Evolutionary conservation across 2,888 invertebrate genomes (phyloP), one percentile per base, ranked within the genome.

Genomic region (Nebria brevicollis): DNA sequence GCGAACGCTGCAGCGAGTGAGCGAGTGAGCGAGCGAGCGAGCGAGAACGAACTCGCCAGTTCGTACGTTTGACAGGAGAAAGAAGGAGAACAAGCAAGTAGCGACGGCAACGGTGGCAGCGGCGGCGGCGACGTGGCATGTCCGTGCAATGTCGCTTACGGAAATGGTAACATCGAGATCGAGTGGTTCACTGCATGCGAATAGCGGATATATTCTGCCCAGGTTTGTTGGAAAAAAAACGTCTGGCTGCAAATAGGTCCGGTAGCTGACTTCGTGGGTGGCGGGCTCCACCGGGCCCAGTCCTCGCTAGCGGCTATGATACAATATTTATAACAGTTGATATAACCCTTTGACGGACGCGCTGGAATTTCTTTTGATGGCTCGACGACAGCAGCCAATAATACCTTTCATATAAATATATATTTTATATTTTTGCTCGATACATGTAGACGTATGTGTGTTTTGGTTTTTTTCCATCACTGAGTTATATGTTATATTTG

Each of bases 321-420:
- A 85, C 87, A 87, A 87, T 87, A 87, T 87, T 87, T 87, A 88
- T 87, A 87, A 86, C 87, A 85, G 84, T 85, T 85, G 85, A 87
- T 86, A 85, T 77, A 42, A 34, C 86, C 86, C 86, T 86, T 86
- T 86, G 86, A 85, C 85, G 84, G 84, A 84, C 81, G 78, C 78
- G 73, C 34, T 41, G 82, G 82, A 79, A 77, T 72, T 82, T 79
- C 82, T 77, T 77, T 77, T 77, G 77, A 77, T 77, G 77, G 43
- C 77, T 70, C 68, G 20, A 66, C 41, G 68, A 15, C 54, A 54
- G 54, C 54, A 54, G 4, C 4, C 54, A 54, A 54, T 54, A 54
- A 54, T 54, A 54, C 66, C 54, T 3, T 54, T 54, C 64, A 77
- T 77, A 77, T 77, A 77, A 77, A 77, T 54, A 54, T 54, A 54